phyloP scores from a whole-genome alignment of 2,888 invertebrate species.

The Lamellibrachia satsuma region DNA sequence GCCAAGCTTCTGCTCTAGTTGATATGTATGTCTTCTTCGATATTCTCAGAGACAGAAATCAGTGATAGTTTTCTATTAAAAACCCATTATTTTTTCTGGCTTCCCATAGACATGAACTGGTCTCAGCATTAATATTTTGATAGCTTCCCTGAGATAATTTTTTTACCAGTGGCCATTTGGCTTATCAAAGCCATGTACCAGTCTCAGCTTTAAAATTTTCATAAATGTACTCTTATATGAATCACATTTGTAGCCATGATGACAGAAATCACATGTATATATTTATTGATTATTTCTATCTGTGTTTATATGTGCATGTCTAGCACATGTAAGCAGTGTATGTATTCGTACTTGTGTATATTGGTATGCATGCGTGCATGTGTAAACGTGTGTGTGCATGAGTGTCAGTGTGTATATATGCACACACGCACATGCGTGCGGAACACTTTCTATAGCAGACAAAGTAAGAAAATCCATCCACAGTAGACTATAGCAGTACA shows the following conservation, averaged over 20 bases:
- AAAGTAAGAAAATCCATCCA: not conserved
- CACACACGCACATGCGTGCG: not conserved
- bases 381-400: not conserved
- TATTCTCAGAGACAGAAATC: too few species aligned
- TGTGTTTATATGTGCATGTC: not conserved
- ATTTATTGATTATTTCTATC: not conserved
- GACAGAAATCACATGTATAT: not conserved
- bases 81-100: too few species aligned
- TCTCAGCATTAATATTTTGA: too few species aligned
- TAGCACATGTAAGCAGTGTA: not conserved
- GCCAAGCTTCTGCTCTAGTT: not conserved
- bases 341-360: not conserved
- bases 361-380: not conserved
- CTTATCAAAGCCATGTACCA: not conserved
- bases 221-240: not conserved
- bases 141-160: not conserved
- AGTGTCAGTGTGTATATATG: not conserved
- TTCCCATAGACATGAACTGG: too few species aligned
- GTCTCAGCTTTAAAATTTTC: not conserved
- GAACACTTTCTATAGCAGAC: not conserved
- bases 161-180: not conserved
- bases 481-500: not conserved
- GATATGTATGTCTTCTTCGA: too few species aligned
- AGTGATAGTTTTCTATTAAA: too few species aligned
- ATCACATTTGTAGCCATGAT: not conserved